Percentiles rank a stretch among this genome's conserved stretches.
Conservation (phyloP, 1,140 invertebrate species). For the Drosophila teissieri region DNA sequence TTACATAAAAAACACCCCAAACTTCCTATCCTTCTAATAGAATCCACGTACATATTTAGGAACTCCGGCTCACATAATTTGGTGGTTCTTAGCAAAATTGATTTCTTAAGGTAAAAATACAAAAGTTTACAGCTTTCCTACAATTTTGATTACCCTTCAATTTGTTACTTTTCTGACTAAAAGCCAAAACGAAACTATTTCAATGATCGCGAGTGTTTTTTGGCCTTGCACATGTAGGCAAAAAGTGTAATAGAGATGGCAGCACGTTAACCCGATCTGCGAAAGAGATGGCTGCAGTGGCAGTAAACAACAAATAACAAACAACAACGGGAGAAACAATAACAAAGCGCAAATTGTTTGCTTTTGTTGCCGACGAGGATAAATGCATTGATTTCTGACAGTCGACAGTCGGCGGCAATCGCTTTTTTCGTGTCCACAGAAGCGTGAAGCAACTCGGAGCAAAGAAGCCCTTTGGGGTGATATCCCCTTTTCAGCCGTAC, state of each 20-base stretch:
- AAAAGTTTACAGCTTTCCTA: no score
- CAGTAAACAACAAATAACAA: constrained; percentile 7
- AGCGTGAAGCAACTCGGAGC: constrained; percentile 67
- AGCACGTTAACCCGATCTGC: constrained; percentile 35
- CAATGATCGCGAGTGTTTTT: neutral
- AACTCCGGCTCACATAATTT: no score
- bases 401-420: constrained; percentile 37
- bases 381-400: constrained; percentile 75
- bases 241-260: constrained; percentile 23
- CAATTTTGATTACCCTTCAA: no score
- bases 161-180: no score
- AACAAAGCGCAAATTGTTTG: constrained; percentile 58
- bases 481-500: constrained; percentile 11
- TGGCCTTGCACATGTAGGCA: constrained; percentile 49
- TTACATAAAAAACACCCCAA: no score
- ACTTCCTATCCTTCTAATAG: no score
- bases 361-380: constrained; percentile 67
- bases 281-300: constrained; percentile 29
- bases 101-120: no score
- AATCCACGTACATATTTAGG: no score
- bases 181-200: neutral
- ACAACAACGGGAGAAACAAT: constrained; percentile 31
- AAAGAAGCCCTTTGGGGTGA: constrained; percentile 50
- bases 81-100: no score
- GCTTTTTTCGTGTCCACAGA: constrained; percentile 61